Percentiles rank a stretch among this genome's conserved stretches.
Evolutionary conservation across 2,113 vertebrate genomes (phyloP).

Genomic region (Sarotherodon lohbergeri): DNA sequence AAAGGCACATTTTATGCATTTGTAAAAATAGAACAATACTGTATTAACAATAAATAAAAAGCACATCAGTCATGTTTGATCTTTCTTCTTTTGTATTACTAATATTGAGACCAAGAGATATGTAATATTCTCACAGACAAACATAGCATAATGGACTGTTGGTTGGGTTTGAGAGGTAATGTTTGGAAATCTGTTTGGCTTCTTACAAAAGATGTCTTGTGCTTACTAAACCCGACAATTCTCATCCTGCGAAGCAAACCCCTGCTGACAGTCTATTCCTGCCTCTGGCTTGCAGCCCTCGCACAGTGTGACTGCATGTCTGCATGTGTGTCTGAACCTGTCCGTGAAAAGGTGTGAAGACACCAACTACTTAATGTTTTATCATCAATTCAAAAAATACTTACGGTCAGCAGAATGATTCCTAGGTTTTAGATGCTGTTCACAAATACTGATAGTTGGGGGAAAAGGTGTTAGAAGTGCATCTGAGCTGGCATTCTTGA

Average conservation of each 20-base stretch:
- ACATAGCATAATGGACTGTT: not conserved
- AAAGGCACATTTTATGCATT: not conserved
- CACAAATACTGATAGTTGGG: not conserved
- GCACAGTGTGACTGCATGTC: not conserved
- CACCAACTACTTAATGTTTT: not conserved
- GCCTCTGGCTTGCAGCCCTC: conserved; percentile 18
- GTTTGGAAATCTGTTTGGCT: not conserved
- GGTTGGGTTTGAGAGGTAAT: not conserved
- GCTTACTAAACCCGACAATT: not conserved
- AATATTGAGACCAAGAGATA: not conserved
- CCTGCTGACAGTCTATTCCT: conserved; percentile 39
- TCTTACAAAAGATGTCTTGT: conserved; percentile 3
- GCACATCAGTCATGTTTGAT: not conserved
- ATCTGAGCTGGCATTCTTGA: not conserved
- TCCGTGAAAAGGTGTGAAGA: not conserved
- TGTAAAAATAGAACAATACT: not conserved
- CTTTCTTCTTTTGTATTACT: not conserved
- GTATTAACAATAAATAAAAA: not conserved
- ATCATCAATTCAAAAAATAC: not conserved
- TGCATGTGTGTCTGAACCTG: not conserved
- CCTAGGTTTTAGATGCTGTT: not conserved
- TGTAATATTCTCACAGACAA: not conserved
- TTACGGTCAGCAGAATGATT: not conserved
- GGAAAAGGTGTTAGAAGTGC: not conserved
- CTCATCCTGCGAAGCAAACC: conserved; percentile 21